Percentiles rank a stretch among this genome's conserved stretches.
These are phyloP conservation scores for Germaria angustata DNA, from an alignment of 2,888 invertebrate species.

Conservation along the genomic window DNA sequence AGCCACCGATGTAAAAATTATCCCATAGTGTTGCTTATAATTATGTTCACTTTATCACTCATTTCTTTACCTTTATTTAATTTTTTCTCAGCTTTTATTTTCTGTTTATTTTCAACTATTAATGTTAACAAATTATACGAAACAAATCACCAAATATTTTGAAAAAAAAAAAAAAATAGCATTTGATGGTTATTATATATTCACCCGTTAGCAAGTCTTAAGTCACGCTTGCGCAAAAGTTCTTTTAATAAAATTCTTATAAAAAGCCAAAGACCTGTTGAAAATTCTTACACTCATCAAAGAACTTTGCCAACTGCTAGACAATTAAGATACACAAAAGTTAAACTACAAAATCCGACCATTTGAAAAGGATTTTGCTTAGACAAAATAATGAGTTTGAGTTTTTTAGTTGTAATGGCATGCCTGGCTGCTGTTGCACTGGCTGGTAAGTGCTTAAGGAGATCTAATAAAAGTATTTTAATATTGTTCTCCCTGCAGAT, in stretches of 20 bases:
- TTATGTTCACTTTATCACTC: background rate
- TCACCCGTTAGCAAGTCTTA: conserved; percentile 51
- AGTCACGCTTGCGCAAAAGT: conserved; percentile 15
- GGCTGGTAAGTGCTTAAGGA: conserved; percentile 68
- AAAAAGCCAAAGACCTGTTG: conserved; percentile 38
- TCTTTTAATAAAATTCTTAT: conserved; percentile 53
- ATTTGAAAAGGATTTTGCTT: conserved; percentile 23
- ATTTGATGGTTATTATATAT: conserved; percentile 54
- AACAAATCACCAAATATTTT: too few relatives aligned
- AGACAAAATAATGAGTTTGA: conserved; percentile 34
- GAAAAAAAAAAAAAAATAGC: conserved; percentile 47
- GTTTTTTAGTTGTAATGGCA: conserved; percentile 38
- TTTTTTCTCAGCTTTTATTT: too few relatives aligned
- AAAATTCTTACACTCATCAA: conserved; percentile 37
- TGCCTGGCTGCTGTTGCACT: conserved; percentile 67
- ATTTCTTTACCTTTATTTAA: background rate
- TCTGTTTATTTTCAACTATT: too few relatives aligned
- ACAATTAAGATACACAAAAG: conserved; percentile 8
- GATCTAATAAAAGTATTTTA: background rate
- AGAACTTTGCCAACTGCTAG: conserved; percentile 41
- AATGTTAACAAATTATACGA: too few relatives aligned
- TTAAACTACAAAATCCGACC: background rate
- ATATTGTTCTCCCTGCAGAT: conserved; percentile 62
- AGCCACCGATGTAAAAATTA: background rate
- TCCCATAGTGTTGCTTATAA: background rate